phyloP scores from a whole-genome alignment of 1,140 invertebrate species.

The Bombyx mandarina region DNA sequence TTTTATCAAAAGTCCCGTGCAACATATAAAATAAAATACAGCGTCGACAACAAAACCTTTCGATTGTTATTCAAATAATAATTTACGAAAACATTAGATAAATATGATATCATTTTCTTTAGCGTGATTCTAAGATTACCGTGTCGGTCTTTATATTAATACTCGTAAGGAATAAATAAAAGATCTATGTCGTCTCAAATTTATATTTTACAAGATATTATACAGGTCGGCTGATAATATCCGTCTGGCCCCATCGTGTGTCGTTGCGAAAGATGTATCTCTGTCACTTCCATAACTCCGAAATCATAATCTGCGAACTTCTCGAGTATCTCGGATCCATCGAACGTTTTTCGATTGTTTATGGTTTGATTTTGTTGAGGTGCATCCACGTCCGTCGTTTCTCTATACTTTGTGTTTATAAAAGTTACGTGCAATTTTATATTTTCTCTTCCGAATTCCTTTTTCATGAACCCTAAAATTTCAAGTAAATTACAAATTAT shows the following conservation, averaged over 20 bases:
- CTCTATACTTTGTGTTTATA: conserved; percentile 63
- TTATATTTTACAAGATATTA: conserved; percentile 20
- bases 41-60: too few relatives aligned
- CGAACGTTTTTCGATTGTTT: conserved; percentile 39
- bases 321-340: conserved; percentile 58
- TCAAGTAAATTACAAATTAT: background rate
- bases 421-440: conserved; percentile 63
- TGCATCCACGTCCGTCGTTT: conserved; percentile 1
- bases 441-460: conserved; percentile 38
- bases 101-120: too few relatives aligned
- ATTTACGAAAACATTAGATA: too few relatives aligned
- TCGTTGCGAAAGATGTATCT: conserved; percentile 62
- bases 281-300: conserved; percentile 49
- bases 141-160: too few relatives aligned
- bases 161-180: too few relatives aligned
- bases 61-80: too few relatives aligned
- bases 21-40: too few relatives aligned
- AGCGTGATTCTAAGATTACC: too few relatives aligned
- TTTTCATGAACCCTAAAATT: conserved; percentile 47
- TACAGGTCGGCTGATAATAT: conserved; percentile 63
- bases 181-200: too few relatives aligned
- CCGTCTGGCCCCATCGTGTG: conserved; percentile 43
- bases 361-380: conserved; percentile 6
- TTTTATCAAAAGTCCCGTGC: too few relatives aligned
- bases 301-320: conserved; percentile 66